Conservation (phyloP, 2,888 invertebrate species). For the Lampropteryx suffumata region DNA sequence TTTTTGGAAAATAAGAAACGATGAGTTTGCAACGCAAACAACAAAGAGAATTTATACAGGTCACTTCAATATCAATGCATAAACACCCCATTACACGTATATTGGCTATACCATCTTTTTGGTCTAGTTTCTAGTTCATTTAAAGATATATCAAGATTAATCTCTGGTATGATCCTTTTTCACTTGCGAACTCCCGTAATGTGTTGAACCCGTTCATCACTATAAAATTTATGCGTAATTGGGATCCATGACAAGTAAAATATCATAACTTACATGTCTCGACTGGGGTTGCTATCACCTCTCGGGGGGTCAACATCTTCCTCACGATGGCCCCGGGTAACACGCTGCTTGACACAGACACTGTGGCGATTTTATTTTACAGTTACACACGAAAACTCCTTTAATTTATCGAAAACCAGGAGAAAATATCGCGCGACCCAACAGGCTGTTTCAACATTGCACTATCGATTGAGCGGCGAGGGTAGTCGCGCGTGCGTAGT, state of each 20-base stretch:
- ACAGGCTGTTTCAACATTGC: conserved; percentile 76
- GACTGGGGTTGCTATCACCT: conserved; percentile 83
- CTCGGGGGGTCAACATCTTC: conserved; percentile 79
- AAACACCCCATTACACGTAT: no score
- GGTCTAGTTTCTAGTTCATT: no score
- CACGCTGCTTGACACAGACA: conserved; percentile 75
- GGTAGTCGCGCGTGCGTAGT: conserved; percentile 61
- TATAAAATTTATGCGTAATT: conserved; percentile 37
- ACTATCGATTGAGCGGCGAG: conserved; percentile 67
- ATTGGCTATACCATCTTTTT: no score
- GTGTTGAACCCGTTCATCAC: neutral
- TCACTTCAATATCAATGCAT: no score
- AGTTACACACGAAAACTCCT: conserved; percentile 46
- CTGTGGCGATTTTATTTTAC: conserved; percentile 59
- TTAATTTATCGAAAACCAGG: conserved; percentile 49
- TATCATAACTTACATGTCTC: conserved; percentile 69
- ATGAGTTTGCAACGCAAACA: no score
- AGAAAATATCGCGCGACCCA: conserved; percentile 59
- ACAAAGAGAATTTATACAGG: no score
- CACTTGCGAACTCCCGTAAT: no score
- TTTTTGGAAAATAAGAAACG: no score
- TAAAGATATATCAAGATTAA: no score
- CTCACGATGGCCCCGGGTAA: conserved; percentile 71
- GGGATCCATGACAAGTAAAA: conserved; percentile 26
- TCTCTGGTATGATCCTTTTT: no score